Percentiles rank a stretch among this genome's conserved stretches.
Evolutionary conservation across 2,888 invertebrate species (phyloP).

Genomic region (Tryphoninae sp.): DNA sequence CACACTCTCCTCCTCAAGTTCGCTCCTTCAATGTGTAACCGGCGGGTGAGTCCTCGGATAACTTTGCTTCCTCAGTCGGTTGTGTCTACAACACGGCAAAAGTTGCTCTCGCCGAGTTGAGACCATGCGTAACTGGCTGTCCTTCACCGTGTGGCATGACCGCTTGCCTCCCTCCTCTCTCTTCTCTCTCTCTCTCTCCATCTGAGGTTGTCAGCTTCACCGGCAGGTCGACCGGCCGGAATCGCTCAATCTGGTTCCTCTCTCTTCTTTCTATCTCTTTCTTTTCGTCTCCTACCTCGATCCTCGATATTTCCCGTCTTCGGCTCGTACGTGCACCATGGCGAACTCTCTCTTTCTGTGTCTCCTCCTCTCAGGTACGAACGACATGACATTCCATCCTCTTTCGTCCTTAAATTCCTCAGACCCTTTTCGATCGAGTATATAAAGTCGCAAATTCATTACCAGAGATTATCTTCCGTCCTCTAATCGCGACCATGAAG

Average conservation of each 20-base stretch:
- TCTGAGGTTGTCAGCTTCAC: slow-evolving; percentile 49
- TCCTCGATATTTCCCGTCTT: slow-evolving; percentile 49
- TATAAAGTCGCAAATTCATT: neutral
- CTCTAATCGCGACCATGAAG: neutral
- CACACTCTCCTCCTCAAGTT: neutral
- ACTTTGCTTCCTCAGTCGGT: slow-evolving; percentile 19
- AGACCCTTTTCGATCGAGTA: neutral
- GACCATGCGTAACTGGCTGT: slow-evolving; percentile 63
- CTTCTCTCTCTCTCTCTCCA: slow-evolving; percentile 40
- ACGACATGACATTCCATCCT: neutral
- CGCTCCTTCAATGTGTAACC: slow-evolving; percentile 18
- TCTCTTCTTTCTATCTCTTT: slow-evolving; percentile 60
- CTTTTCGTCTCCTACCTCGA: slow-evolving; percentile 49
- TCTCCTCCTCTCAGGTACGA: neutral
- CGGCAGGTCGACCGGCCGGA: slow-evolving; percentile 60
- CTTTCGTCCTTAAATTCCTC: neutral
- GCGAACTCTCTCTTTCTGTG: neutral
- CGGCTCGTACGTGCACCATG: neutral
- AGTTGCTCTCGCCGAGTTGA: slow-evolving; percentile 39
- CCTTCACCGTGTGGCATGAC: slow-evolving; percentile 60
- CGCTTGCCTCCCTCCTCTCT: slow-evolving; percentile 40
- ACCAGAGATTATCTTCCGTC: neutral
- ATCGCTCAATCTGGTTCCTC: slow-evolving; percentile 64
- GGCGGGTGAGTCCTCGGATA: slow-evolving; percentile 12
- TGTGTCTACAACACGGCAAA: slow-evolving; percentile 21